These are phyloP conservation scores for Rhabdomys pumilio DNA, from an alignment of 2,797 vertebrate genomes.

Conservation along the genomic window DNA sequence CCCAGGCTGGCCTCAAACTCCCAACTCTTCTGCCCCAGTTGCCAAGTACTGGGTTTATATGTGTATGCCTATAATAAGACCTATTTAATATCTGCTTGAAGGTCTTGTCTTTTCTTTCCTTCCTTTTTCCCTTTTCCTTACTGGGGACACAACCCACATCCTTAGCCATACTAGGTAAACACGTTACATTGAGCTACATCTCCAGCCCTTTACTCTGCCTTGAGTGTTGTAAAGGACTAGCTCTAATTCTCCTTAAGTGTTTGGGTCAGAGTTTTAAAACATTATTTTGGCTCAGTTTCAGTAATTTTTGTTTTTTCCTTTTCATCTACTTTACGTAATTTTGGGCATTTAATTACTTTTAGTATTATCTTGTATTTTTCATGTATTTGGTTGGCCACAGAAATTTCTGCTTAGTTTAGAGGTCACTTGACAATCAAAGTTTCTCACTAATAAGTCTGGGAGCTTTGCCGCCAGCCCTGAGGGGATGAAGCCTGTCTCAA, in stretches of 20 bases:
- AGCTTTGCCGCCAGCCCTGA: background rate
- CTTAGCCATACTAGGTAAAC: too few species aligned
- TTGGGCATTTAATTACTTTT: background rate
- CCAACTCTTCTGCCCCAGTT: too few species aligned
- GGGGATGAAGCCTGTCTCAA: background rate
- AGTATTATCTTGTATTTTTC: background rate
- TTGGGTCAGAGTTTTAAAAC: background rate
- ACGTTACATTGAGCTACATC: background rate
- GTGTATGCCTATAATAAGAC: background rate
- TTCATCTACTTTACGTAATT: conserved; percentile 32
- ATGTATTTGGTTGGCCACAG: conserved; percentile 28
- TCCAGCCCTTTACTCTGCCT: background rate
- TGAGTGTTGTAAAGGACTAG: background rate
- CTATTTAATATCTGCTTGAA: background rate
- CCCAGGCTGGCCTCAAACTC: background rate
- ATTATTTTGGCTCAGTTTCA: background rate
- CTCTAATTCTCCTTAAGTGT: background rate
- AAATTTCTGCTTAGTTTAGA: background rate
- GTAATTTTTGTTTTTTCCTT: background rate
- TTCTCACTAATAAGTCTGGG: background rate
- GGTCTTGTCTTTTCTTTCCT: background rate
- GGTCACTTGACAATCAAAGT: background rate
- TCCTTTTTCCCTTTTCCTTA: background rate
- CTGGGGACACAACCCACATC: background rate
- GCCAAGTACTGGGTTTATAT: background rate